Percentiles rank a stretch among this genome's conserved stretches.
These are phyloP conservation scores for Notamacropus eugenii DNA, from an alignment of 2,797 vertebrate species.

Conservation along the genomic window DNA sequence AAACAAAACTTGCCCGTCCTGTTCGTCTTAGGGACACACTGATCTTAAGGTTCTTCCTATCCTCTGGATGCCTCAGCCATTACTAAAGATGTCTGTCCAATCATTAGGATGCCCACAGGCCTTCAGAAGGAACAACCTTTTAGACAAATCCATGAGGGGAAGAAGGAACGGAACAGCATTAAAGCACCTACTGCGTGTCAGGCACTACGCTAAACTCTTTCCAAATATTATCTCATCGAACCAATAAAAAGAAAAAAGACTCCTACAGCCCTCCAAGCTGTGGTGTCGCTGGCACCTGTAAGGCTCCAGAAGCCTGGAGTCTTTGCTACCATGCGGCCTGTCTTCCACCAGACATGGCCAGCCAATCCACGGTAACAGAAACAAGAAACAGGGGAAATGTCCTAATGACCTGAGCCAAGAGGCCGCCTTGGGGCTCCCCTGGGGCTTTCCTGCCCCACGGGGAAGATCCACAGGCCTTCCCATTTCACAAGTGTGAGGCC, in stretches of 20 bases:
- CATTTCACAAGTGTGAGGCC: not conserved
- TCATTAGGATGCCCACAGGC: not conserved
- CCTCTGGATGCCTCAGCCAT: not conserved
- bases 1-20: not conserved
- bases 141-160: not conserved
- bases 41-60: not conserved
- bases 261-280: not conserved
- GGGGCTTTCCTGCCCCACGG: not conserved
- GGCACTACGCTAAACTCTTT: not conserved
- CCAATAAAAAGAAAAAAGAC: not conserved
- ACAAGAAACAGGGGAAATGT: not conserved
- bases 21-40: not conserved
- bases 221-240: not conserved
- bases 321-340: too few species aligned
- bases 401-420: not conserved
- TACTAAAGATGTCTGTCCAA: too few species aligned
- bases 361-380: not conserved
- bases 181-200: not conserved
- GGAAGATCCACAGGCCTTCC: not conserved
- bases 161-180: not conserved
- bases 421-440: too few species aligned
- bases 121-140: not conserved
- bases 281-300: fast-evolving
- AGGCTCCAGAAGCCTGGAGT: not conserved
- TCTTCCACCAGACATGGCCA: not conserved